Conservation (phyloP, 1,140 invertebrate genomes). For the Steinernema khuongi region DNA sequence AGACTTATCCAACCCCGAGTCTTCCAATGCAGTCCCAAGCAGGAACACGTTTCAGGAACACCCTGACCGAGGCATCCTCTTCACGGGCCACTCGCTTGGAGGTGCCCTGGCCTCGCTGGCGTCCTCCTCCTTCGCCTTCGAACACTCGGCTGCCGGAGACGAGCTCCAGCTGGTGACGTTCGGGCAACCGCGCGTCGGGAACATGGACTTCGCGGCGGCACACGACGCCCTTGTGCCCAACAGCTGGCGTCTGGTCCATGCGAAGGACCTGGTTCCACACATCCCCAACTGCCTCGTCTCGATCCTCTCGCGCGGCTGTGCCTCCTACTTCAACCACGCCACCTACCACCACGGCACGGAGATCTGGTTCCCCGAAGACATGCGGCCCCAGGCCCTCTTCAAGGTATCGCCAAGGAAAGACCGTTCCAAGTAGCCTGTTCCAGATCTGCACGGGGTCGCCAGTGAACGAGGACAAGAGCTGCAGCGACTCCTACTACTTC, state of each 20-base stretch:
- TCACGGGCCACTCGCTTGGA: constrained; percentile 38
- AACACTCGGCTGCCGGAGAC: constrained; percentile 11
- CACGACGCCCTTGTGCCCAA: constrained; percentile 27
- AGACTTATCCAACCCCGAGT: neutral
- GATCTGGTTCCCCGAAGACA: constrained; percentile 30
- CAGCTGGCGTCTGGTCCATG: constrained; percentile 34
- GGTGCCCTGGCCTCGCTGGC: constrained; percentile 35
- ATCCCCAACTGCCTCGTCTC: constrained; percentile 28
- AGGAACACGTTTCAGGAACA: constrained; percentile 23
- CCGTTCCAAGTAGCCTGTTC: constrained; percentile 23
- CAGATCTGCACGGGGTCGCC: constrained; percentile 30
- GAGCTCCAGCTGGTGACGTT: constrained; percentile 27
- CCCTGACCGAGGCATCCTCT: constrained; percentile 25
- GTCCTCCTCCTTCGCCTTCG: constrained; percentile 29
- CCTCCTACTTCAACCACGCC: constrained; percentile 35
- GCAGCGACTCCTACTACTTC: constrained; percentile 30
- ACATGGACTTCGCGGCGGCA: constrained; percentile 28
- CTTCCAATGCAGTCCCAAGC: no score
- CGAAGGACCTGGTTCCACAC: constrained; percentile 34
- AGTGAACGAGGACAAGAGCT: constrained; percentile 30
- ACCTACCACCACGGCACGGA: constrained; percentile 39
- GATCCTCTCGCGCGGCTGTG: neutral
- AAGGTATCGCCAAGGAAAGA: constrained; percentile 30
- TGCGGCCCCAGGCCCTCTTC: constrained; percentile 27
- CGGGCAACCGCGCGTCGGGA: constrained; percentile 37